These are phyloP conservation scores for Heloderma charlesbogerti DNA, from an alignment of 2,113 vertebrate genomes.

Conservation along the genomic window DNA sequence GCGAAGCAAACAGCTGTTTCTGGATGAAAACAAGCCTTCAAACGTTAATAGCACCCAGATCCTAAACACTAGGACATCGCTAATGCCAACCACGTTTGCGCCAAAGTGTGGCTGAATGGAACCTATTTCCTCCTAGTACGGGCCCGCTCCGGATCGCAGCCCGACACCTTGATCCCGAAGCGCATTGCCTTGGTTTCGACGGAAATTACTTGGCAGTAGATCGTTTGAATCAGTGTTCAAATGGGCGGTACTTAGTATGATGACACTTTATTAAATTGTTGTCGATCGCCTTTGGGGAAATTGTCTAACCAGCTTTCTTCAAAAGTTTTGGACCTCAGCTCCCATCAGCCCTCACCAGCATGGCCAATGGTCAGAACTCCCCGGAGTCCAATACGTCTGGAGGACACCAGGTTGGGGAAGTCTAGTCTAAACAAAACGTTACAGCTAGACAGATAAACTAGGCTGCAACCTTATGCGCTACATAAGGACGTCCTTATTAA, in stretches of 20 bases:
- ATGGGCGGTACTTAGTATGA: neutral
- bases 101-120: neutral
- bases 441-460: no score
- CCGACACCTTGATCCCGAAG: neutral
- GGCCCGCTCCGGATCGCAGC: neutral
- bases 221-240: neutral
- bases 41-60: neutral
- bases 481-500: no score
- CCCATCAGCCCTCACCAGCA: no score
- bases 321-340: no score
- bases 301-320: no score
- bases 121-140: no score
- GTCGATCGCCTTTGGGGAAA: neutral
- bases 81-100: neutral
- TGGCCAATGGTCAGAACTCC: no score
- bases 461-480: neutral
- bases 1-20: neutral
- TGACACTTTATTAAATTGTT: neutral
- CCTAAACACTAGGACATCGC: neutral
- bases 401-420: no score
- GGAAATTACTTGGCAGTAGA: neutral
- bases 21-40: neutral
- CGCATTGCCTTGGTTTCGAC: neutral
- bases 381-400: no score
- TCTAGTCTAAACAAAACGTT: neutral